These are phyloP conservation scores for Drosophila ustulata DNA, from an alignment of 2,888 invertebrate genomes.

Conservation along the genomic window DNA sequence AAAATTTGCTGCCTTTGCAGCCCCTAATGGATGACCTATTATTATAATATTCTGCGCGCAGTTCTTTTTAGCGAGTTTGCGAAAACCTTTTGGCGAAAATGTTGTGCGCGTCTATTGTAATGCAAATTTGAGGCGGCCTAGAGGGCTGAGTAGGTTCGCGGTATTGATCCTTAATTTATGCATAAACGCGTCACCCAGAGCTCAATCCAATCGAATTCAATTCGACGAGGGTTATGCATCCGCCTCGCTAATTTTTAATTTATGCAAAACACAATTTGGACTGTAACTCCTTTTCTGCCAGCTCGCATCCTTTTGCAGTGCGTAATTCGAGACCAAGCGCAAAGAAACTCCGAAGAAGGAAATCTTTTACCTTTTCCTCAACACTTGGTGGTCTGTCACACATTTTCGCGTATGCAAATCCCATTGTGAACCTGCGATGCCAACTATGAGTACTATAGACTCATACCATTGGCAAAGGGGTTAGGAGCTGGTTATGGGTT, in stretches of 20 bases:
- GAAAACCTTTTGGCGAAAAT: conserved; percentile 48
- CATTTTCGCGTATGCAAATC: conserved; percentile 75
- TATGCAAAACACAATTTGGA: conserved; percentile 73
- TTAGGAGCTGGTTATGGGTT: conserved; percentile 9
- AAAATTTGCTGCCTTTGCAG: conserved; percentile 50
- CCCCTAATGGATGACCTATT: conserved; percentile 77
- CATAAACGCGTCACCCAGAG: conserved; percentile 81
- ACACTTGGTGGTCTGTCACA: conserved; percentile 56
- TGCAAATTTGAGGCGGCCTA: conserved; percentile 65
- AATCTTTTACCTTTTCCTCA: conserved; percentile 55
- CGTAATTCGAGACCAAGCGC: conserved; percentile 70
- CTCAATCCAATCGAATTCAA: conserved; percentile 15
- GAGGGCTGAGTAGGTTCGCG: conserved; percentile 55
- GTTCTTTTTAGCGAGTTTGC: conserved; percentile 59
- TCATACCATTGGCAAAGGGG: neutral
- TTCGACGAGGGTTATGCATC: conserved; percentile 39
- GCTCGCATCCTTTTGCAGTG: conserved; percentile 48
- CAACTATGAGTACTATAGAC: conserved; percentile 6
- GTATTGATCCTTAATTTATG: conserved; percentile 85
- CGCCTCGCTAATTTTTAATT: conserved; percentile 75
- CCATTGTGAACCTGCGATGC: conserved; percentile 72
- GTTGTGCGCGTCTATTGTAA: conserved; percentile 52
- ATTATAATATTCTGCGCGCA: conserved; percentile 43
- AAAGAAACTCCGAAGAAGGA: conserved; percentile 39
- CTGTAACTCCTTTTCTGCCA: conserved; percentile 35